These are phyloP conservation scores for Notarius lentiginosus DNA, from an alignment of 2,113 vertebrate genomes.

Conservation along the genomic window DNA sequence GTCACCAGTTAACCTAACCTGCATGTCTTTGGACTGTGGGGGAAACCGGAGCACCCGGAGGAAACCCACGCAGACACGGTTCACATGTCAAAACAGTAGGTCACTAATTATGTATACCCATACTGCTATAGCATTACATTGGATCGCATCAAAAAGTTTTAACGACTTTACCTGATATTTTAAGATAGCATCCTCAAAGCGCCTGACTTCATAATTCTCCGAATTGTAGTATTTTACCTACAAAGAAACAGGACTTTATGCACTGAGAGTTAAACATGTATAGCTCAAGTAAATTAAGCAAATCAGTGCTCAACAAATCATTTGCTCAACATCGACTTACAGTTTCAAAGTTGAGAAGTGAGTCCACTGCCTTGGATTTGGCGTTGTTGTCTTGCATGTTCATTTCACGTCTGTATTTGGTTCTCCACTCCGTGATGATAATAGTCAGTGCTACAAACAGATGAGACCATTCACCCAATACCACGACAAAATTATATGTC, in stretches of 20 bases:
- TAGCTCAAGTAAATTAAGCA: neutral
- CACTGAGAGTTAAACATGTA: neutral
- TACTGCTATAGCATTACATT: neutral
- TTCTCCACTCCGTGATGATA: constrained; percentile 88
- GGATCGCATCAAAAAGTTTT: neutral
- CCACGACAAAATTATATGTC: neutral
- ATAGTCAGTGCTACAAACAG: constrained; percentile 78
- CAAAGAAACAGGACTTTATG: neutral
- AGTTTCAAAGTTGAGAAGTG: constrained; percentile 90
- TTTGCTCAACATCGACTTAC: constrained; percentile 62
- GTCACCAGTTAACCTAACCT: too few relatives aligned
- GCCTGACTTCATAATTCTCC: constrained; percentile 80
- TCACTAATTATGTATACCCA: neutral
- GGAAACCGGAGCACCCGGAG: too few relatives aligned
- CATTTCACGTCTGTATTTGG: constrained; percentile 86
- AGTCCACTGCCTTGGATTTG: constrained; percentile 85
- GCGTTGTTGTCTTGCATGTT: constrained; percentile 83
- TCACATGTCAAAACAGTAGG: neutral
- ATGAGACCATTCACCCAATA: neutral
- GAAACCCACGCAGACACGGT: too few relatives aligned
- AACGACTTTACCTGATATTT: constrained; percentile 80
- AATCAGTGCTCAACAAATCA: neutral
- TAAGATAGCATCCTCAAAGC: constrained; percentile 81
- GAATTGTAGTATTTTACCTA: constrained; percentile 91
- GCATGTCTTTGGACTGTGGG: too few relatives aligned